Conservation (phyloP, 2,797 vertebrate species). For the Ctenochaetus hawaiiensis region DNA sequence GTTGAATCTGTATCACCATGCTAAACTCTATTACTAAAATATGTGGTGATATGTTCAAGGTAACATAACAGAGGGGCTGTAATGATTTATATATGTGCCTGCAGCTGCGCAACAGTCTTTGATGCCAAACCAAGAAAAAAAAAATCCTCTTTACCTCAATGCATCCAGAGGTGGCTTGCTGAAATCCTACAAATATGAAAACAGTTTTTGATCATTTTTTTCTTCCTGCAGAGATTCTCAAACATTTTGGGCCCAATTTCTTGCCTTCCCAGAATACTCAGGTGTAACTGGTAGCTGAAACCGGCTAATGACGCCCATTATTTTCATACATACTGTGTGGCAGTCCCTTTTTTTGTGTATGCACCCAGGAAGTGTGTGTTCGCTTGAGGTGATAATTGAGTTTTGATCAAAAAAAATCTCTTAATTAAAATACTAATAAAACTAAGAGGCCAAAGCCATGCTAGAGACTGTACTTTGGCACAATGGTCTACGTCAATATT, state of each 20-base stretch:
- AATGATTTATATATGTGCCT: background rate
- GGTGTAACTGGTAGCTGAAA: background rate
- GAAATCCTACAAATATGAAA: background rate
- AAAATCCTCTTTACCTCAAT: background rate
- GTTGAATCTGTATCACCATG: background rate
- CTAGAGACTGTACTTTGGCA: background rate
- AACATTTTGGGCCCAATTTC: conserved; percentile 3
- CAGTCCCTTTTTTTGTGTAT: background rate
- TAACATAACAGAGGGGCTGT: background rate
- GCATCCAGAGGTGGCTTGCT: background rate
- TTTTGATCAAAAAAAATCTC: background rate
- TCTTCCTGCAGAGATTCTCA: conserved; percentile 3
- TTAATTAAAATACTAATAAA: background rate
- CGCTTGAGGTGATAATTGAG: background rate
- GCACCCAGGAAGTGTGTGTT: background rate
- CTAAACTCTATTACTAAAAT: background rate
- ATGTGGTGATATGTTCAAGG: background rate
- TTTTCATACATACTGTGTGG: background rate
- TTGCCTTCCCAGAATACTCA: background rate
- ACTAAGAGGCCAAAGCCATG: background rate
- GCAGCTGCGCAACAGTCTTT: conserved; percentile 10
- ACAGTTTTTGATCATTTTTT: background rate
- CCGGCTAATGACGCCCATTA: background rate
- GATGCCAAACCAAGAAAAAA: conserved; percentile 25
- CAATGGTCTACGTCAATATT: too few relatives aligned